Evolutionary conservation across 2,797 vertebrate genomes (phyloP).

Genomic region (Lates japonicus): DNA sequence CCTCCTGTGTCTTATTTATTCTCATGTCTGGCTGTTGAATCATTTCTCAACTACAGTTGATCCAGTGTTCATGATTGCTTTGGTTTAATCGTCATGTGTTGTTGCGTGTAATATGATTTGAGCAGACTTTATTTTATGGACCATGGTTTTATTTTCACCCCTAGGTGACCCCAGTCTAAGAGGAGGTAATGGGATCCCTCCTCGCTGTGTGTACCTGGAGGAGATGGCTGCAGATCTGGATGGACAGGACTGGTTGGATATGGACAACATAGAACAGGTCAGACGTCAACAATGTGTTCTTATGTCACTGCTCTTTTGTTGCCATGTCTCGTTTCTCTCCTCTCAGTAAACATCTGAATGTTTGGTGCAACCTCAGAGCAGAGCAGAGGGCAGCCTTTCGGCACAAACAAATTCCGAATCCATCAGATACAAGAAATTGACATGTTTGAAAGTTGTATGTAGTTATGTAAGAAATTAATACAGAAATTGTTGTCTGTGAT

Average conservation of each 20-base stretch:
- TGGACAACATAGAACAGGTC: slow-evolving; percentile 98
- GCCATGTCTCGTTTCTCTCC: slow-evolving; percentile 13
- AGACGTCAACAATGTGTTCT: slow-evolving; percentile 17
- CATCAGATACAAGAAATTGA: not conserved
- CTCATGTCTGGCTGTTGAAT: slow-evolving; percentile 4
- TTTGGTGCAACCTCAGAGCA: not conserved
- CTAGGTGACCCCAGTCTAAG: slow-evolving; percentile 96
- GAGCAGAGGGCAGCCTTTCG: not conserved
- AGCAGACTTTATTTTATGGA: slow-evolving; percentile 24
- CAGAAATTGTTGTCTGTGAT: slow-evolving; percentile 9
- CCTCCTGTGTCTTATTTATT: slow-evolving; percentile 4
- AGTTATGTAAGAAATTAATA: not conserved
- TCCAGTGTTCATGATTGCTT: not conserved
- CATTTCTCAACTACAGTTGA: not conserved
- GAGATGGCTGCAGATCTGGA: slow-evolving; percentile 96
- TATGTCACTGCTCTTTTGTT: slow-evolving; percentile 3
- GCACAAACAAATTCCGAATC: not conserved
- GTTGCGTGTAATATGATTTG: not conserved
- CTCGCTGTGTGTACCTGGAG: slow-evolving; percentile 95
- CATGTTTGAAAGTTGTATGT: not conserved
- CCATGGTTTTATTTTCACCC: slow-evolving; percentile 7
- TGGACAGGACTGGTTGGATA: slow-evolving; percentile 99
- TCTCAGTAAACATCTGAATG: not conserved
- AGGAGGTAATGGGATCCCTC: slow-evolving; percentile 95
- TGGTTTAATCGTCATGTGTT: not conserved